These are phyloP conservation scores for Rhamphomyia laevipes DNA, from an alignment of 2,888 invertebrate species.

Conservation along the genomic window DNA sequence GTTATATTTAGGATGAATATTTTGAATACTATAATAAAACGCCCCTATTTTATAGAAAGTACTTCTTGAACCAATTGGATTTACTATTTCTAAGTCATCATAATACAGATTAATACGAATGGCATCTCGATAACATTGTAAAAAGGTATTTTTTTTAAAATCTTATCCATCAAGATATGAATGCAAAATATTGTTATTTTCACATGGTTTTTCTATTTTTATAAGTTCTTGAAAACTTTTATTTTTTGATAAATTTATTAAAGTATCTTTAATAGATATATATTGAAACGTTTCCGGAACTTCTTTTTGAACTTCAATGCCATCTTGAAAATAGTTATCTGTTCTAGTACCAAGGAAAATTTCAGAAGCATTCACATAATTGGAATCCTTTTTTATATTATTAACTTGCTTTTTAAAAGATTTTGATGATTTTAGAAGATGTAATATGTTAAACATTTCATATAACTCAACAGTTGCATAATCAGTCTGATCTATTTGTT, in stretches of 20 bases:
- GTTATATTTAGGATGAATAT: conserved; percentile 1
- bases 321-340: neutral
- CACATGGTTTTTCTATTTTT: neutral
- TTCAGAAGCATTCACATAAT: neutral
- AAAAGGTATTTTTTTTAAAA: neutral
- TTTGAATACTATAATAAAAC: conserved; percentile 8
- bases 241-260: neutral
- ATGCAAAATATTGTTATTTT: neutral
- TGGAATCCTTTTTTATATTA: neutral
- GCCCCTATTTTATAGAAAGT: conserved; percentile 8
- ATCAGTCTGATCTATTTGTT: neutral
- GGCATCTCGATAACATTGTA: neutral
- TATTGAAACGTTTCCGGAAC: conserved; percentile 3
- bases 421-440: neutral
- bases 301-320: neutral
- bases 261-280: conserved; percentile 1
- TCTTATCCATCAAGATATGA: neutral
- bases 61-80: conserved; percentile 5
- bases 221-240: neutral
- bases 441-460: neutral
- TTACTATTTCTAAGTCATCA: conserved; percentile 7
- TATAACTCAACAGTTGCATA: neutral
- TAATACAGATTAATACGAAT: conserved; percentile 6
- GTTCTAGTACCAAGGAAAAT: neutral
- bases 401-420: neutral